Percentiles rank a stretch among this genome's conserved stretches.
These are phyloP conservation scores for Ceratina australensis DNA, from an alignment of 1,140 invertebrate species.

Conservation along the genomic window DNA sequence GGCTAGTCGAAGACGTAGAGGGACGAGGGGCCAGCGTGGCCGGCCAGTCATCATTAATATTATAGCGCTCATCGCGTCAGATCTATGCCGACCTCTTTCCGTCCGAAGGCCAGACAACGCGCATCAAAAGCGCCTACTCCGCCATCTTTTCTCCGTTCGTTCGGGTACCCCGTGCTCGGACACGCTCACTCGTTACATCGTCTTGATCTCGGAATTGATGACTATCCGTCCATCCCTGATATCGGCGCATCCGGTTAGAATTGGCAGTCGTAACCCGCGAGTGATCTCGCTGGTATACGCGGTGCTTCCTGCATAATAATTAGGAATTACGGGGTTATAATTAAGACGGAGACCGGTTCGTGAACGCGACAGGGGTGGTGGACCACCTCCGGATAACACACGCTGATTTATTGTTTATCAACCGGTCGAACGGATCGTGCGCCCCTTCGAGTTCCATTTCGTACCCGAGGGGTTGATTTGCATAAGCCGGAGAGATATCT, in stretches of 20 bases:
- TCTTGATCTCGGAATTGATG: slow-evolving; percentile 62
- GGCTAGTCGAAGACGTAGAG: slow-evolving; percentile 37
- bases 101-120: slow-evolving; percentile 57
- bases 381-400: slow-evolving; percentile 24
- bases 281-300: not conserved
- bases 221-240: slow-evolving; percentile 41
- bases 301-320: slow-evolving; percentile 29
- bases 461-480: not conserved
- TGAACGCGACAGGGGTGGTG: not conserved
- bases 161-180: not conserved
- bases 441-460: slow-evolving; percentile 8
- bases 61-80: slow-evolving; percentile 71
- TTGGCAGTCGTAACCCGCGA: not conserved
- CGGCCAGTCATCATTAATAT: slow-evolving; percentile 74
- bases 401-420: slow-evolving; percentile 31
- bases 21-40: not conserved
- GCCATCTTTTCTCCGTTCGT: not conserved
- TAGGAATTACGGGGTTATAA: slow-evolving; percentile 41
- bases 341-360: slow-evolving; percentile 10
- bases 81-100: slow-evolving; percentile 74
- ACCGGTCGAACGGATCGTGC: not conserved
- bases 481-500: not conserved
- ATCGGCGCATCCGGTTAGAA: slow-evolving; percentile 28
- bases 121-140: slow-evolving; percentile 50
- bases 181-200: slow-evolving; percentile 50